Evolutionary conservation across 2,797 vertebrate species (phyloP), one percentile per base, ranked within the genome.

Genomic region (Acanthurus tractus): DNA sequence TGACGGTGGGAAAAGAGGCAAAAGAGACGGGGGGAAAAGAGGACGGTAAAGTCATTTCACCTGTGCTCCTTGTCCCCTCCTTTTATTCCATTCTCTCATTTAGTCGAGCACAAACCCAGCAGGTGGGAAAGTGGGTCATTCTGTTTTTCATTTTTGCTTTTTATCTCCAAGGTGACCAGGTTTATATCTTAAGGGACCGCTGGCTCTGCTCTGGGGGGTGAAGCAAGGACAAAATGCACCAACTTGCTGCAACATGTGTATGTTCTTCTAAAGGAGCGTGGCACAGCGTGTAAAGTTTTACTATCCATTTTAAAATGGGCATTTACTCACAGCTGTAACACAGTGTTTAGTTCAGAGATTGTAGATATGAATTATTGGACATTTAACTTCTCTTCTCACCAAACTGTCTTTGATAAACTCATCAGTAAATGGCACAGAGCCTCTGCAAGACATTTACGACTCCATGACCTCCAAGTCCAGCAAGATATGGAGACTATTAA

Each of bases 121-220:
- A 88, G 87, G 84, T 87, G 81, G 76, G 54, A 52, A 86, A 85
- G 17, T 38, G 58, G 72, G 50, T 12, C 52, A 3, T 61, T 74
- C 23, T 25, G 15, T 88, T 85, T 78, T 75, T 75, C 38, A 76
- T 77, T 36, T 52, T 86, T 74, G 48, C 73, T 80, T 74, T 76
- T 73, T 53, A 82, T 92, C 89, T 83, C 90, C 86, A 87, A 61
- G 83, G 88, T 59, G 67, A 88, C 80, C 2, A 25, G 50, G 11
- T 85, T 83, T 74, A 70, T 63, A 74, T 76, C 78, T 79, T 71
- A 38, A 36, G 64, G 53, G 53, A 62, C 54, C 5, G 40, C 63
- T 77, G 70, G 63, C 65, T 50, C 45, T 3, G 17, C 0, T 0
- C 64, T 67, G 11, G 14, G 70, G 56, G 87, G 78, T 85, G 57